Base-by-base conservation (phyloP, 92 coral and sea anemone genomes). In the Epizoanthus illoricatus region DNA sequence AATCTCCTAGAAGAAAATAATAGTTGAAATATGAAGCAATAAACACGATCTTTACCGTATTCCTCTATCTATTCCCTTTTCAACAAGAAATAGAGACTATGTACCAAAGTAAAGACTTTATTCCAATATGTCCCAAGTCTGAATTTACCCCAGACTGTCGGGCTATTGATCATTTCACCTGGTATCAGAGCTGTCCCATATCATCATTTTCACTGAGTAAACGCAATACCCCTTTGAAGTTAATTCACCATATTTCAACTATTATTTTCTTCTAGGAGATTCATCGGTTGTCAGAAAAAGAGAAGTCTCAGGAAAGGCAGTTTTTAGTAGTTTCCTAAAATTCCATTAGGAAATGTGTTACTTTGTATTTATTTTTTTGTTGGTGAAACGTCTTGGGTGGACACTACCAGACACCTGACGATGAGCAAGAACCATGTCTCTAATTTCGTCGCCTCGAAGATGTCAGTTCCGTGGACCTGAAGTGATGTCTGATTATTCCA, bases 281-380 rank as follows among this genome's bases (percentile, higher is more conserved):
- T 84, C 73, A 76, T 70, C 45, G 79, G 76, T 9, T 85, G 88
- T 61, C 36, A 52, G 28, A 85, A 85, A 65, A 85, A 49, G 40
- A 76, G 88, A 63, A 65, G 69, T 24, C 3, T 86, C 6, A 57
- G 89, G 42, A 36, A 36, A 39, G 73, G 81, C 80, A 86, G 85
- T 61, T 66, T 86, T 72, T 80, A 18, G 3, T 49, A 63, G 57
- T 80, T 70, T 55, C 81, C 81, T 0, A 86, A 80, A 57, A 21
- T 74, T 20, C 0, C 85, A 6, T 65, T 86, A 19, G 89, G 85
- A 2, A 69, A 86, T 16, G n/a, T 75, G 42, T 58, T 86, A 6
- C 75, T 86, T 2, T 19, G 69, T 24, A 83, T 87, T 20, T 87
- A 61, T 56, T 82, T 81, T 43, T 82, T 75, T 64, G 64, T 42